Percentiles rank a stretch among this genome's conserved stretches.
Evolutionary conservation across 64 coral and sea anemone species (phyloP).

Genomic region (Dendrophyllia cribrosa): DNA sequence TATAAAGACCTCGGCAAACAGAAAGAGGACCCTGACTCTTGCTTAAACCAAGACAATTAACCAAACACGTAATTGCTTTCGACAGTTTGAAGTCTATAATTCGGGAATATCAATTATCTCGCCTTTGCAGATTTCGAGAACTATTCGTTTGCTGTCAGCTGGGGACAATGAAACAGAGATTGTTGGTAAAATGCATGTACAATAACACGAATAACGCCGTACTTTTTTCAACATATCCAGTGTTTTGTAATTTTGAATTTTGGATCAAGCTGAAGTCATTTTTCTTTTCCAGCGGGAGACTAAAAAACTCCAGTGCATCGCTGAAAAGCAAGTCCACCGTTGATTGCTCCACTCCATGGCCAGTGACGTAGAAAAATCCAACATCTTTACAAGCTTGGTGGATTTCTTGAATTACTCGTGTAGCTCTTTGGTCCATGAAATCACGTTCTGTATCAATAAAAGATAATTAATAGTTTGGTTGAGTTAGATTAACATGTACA

Average conservation of each 20-base stretch:
- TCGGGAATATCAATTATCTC: too few relatives aligned
- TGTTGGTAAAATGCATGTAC: too few relatives aligned
- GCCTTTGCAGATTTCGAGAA: too few relatives aligned
- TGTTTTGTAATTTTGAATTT: neutral
- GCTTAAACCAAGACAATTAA: too few relatives aligned
- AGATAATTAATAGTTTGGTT: too few relatives aligned
- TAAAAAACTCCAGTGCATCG: neutral
- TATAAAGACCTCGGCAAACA: too few relatives aligned
- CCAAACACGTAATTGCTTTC: too few relatives aligned
- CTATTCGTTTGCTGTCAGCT: too few relatives aligned
- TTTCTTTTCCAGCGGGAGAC: neutral
- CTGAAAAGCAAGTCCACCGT: neutral
- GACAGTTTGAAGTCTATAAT: too few relatives aligned
- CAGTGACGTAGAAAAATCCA: neutral
- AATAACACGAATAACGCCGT: neutral
- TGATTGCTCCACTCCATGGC: neutral
- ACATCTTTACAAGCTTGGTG: neutral
- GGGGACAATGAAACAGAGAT: too few relatives aligned
- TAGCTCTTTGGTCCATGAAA: neutral
- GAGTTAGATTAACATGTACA: too few relatives aligned
- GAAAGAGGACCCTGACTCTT: too few relatives aligned
- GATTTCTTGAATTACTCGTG: neutral
- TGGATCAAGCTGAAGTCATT: neutral
- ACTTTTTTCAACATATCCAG: neutral
- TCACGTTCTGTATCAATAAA: neutral